Conservation (phyloP, 2,797 vertebrate species). For the Paedocypris micromegethes region DNA sequence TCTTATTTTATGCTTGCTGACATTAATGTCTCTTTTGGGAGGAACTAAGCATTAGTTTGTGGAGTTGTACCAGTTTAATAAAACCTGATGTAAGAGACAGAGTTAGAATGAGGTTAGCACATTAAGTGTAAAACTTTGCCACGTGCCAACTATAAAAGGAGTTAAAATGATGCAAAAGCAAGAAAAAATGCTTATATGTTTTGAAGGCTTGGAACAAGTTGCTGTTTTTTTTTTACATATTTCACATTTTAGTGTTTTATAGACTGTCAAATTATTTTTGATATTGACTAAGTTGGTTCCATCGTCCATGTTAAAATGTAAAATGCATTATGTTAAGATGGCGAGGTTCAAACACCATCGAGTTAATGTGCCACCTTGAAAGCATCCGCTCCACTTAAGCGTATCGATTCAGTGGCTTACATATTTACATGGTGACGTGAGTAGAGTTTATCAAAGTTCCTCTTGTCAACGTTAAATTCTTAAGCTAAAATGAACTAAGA, state of each 20-base stretch:
- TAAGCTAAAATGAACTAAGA: conserved; percentile 15
- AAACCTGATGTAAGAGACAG: not conserved
- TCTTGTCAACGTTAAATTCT: not conserved
- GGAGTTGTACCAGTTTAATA: conserved; percentile 6
- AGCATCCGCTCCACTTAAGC: conserved; percentile 23
- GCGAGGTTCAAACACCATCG: conserved; percentile 4
- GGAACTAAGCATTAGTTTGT: conserved; percentile 3
- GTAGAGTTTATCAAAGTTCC: not conserved
- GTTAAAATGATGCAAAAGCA: not conserved
- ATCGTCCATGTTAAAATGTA: conserved; percentile 3
- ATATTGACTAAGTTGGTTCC: not conserved
- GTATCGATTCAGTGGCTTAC: conserved; percentile 7
- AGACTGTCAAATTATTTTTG: not conserved
- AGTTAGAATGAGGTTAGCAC: conserved; percentile 1
- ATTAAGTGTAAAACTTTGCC: not conserved
- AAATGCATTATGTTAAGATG: conserved; percentile 13
- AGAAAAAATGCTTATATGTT: not conserved
- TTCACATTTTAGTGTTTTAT: not conserved
- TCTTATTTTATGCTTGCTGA: conserved; percentile 25
- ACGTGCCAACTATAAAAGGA: not conserved
- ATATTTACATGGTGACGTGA: not conserved
- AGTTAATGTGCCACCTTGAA: conserved; percentile 19
- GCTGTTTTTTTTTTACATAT: not conserved
- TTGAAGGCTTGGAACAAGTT: too few relatives aligned
- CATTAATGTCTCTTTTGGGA: conserved; percentile 31